Evolutionary conservation across 2,113 vertebrate species (phyloP), one percentile per base, ranked within the genome.

Genomic region (Brachypteracias leptosomus): DNA sequence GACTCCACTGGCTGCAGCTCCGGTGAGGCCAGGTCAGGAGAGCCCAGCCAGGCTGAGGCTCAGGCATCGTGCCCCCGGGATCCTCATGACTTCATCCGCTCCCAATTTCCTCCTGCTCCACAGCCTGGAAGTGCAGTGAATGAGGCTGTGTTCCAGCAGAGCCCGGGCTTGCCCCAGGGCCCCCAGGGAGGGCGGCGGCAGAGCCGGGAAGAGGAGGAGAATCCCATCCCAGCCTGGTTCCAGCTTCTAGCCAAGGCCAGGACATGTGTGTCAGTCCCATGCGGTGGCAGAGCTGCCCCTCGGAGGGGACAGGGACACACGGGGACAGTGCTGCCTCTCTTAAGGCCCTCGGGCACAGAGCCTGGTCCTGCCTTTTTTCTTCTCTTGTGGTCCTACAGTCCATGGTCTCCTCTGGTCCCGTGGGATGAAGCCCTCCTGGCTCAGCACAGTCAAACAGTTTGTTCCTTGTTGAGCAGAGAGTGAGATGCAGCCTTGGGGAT

Each of bases 91-190:
- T 95, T 88, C 93, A 78, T 78, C 89, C 16, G 0, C 88, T 92
- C 54, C 77, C 81, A 47, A 18, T 86, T 90, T 87, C 80, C 90
- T 86, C 72, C 88, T 77, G 54, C 40, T 36, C 59, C 19, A 0
- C 51, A 26, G 91, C 61, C 81, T 91, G 94, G 94, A 96, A 95
- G 71, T 66, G 76, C 90, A 4, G 7, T 90, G 87, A 86, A 9
- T 44, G 91, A 18, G 78, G 81, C 81, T 88, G 89, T 93, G 96
- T 73, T 91, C 6, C 14, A 5, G 18, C 7, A 1, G 76, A 95
- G 92, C 96, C 86, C 1, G 11, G 83, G 87, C 71, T 91, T 88
- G 79, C 68, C 80, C 74, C 2, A 1, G 57, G 36, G 65, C 80
- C 83, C 44, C 61, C 1, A 1, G 87, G 83, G 73, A 94, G 75